Evolutionary conservation across 2,113 vertebrate genomes (phyloP), one percentile per base, ranked within the genome.

Genomic region (Rhinolophus ferrumequinum): DNA sequence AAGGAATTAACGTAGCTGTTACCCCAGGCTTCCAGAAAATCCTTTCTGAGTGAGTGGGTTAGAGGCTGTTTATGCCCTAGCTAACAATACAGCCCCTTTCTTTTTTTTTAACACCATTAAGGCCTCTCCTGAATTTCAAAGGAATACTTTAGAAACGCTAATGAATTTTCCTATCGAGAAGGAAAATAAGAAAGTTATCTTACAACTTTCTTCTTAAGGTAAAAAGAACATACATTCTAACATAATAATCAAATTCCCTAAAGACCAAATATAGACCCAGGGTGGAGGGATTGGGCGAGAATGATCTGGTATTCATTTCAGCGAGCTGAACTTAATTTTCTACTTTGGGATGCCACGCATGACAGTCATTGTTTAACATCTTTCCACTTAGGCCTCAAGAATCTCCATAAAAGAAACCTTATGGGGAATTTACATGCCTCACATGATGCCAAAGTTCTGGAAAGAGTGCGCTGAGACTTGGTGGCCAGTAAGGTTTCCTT

Each of bases 341-440:
- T 95, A 93, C 81, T 89, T 94, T 95, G 94, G 90, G 88, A 96
- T 88, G 69, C 62, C 58, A 77, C 8, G 2, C 56, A 88, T 88
- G 90, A 95, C 79, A 95, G 87, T 97, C 87, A 91, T 94, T 96
- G 87, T 96, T 97, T 76, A 97, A 81, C 94, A 96, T 92, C 76
- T 93, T 97, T 97, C 94, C 95, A 64, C 41, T 64, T 52, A 67
- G 30, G 73, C 95, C 92, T 95, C 94, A 97, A 95, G 96, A 96
- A 96, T 95, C 72, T 93, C 81, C 93, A 90, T 94, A 95, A 98
- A 95, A 97, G 95, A 95, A 97, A 95, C 79, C 93, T 87, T 86
- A 95, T 96, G 97, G 41, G n/a, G 56, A 93, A 96, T 90, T 86
- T 94, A 77, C 82, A 4, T 33, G 22, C 60, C 33, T 69, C 38